Conservation (phyloP, 2,113 vertebrate species). For the Platycercus adscitus region DNA sequence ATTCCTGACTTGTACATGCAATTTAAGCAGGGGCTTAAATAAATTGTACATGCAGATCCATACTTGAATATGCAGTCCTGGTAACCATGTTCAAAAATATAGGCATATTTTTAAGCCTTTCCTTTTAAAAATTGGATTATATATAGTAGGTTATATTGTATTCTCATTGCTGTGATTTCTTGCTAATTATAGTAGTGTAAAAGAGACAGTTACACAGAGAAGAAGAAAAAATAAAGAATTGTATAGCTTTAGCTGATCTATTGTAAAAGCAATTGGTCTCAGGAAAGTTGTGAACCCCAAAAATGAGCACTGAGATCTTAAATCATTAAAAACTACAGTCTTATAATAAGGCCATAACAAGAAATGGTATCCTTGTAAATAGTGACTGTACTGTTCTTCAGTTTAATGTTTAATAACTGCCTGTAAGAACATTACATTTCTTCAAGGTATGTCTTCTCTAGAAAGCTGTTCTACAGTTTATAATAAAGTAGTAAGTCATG, state of each 20-base stretch:
- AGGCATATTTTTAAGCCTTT: neutral
- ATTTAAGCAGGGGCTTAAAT: neutral
- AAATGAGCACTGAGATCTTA: neutral
- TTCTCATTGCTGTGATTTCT: neutral
- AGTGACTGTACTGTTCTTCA: neutral
- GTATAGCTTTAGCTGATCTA: neutral
- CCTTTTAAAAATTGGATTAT: neutral
- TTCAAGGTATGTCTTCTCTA: neutral
- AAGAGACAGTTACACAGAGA: neutral
- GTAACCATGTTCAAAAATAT: neutral
- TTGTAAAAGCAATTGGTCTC: neutral
- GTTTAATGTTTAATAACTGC: neutral
- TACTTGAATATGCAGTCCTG: neutral
- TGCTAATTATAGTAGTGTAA: neutral
- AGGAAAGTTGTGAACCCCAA: neutral
- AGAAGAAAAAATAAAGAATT: neutral
- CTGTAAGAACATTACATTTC: neutral
- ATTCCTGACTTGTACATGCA: neutral
- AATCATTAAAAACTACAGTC: neutral
- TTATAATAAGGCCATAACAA: neutral
- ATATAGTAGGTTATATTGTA: neutral
- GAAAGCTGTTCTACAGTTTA: neutral
- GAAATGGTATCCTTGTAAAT: conserved; percentile 17
- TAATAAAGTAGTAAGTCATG: conserved; percentile 4
- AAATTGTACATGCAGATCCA: neutral